Evolutionary conservation across 2,113 vertebrate species (phyloP), one percentile per base, ranked within the genome.

Genomic region (Solea solea): DNA sequence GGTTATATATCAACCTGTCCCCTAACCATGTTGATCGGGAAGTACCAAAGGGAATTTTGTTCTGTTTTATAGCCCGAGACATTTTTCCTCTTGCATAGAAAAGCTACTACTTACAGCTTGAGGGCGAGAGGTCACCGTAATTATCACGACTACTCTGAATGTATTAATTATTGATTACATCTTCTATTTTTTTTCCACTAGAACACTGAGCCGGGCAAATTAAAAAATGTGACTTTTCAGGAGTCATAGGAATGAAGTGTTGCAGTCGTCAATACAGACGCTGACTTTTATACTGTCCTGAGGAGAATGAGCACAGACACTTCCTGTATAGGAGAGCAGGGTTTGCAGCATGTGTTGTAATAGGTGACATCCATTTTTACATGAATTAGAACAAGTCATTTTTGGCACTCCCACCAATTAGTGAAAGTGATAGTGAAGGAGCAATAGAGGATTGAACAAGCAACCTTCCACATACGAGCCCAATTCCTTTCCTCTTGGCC

Each of bases 21-120:
- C 53, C 13, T 25, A 7, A 48, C 53, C 60, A 57, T 39, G 15
- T 40, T 52, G 4, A 53, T 52, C 49, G 52, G 28, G 42, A 61
- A 27, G 51, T 16, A 68, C 8, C 75, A 60, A 89, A 69, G 63
- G 27, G 55, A 67, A n/a, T 16, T 74, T 69, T 82, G 66, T 75
- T 81, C 16, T 9, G 1, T 62, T 54, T 49, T 55, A 7, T 34
- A 70, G 25, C 64, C 46, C n/a, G 9, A 40, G 39, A 28, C 64
- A 51, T 62, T 42, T 78, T 79, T 61, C 16, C 16, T 21, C 8
- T 27, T 45, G 14, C 52, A 40, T 50, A 34, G 10, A 70, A 58
- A 70, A 76, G 13, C 28, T 58, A 14, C 49, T 9, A 2, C 21
- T 39, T 21, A 21, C 41, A 57, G 55, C 51, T 66, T 7, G 40